Conservation (phyloP, 2,888 invertebrate species). For the Pyrrhia umbra region DNA sequence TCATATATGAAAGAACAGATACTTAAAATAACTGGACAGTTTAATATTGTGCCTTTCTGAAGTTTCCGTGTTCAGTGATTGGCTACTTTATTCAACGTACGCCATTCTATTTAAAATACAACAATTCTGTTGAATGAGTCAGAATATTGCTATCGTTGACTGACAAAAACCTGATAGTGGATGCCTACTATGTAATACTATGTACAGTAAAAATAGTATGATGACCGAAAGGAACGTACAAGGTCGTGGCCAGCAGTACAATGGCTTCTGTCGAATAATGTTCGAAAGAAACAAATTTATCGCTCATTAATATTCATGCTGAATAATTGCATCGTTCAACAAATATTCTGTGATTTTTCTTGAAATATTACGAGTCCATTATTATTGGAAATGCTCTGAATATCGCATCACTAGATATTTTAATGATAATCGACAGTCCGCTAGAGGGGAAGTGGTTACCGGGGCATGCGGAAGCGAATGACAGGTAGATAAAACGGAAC, state of each 20-base stretch:
- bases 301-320: constrained; percentile 63
- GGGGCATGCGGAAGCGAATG: constrained; percentile 57
- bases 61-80: constrained; percentile 72
- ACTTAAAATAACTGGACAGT: constrained; percentile 67
- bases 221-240: constrained; percentile 79
- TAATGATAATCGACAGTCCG: constrained; percentile 15
- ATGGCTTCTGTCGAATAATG: constrained; percentile 77
- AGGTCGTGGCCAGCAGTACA: constrained; percentile 85
- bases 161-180: constrained; percentile 78
- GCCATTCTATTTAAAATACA: constrained; percentile 78
- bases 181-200: constrained; percentile 55
- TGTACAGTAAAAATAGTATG: constrained; percentile 74
- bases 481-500: constrained; percentile 64
- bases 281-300: constrained; percentile 60
- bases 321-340: constrained; percentile 52
- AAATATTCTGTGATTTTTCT: constrained; percentile 20
- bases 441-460: constrained; percentile 26
- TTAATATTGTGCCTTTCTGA: constrained; percentile 60
- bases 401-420: constrained; percentile 6
- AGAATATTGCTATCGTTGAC: constrained; percentile 69
- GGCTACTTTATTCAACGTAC: constrained; percentile 68
- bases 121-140: constrained; percentile 79
- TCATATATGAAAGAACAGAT: constrained; percentile 53
- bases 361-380: constrained; percentile 5
- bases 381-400: not conserved